phyloP scores from a whole-genome alignment of 2,113 vertebrate genomes.

The Lathamus discolor region DNA sequence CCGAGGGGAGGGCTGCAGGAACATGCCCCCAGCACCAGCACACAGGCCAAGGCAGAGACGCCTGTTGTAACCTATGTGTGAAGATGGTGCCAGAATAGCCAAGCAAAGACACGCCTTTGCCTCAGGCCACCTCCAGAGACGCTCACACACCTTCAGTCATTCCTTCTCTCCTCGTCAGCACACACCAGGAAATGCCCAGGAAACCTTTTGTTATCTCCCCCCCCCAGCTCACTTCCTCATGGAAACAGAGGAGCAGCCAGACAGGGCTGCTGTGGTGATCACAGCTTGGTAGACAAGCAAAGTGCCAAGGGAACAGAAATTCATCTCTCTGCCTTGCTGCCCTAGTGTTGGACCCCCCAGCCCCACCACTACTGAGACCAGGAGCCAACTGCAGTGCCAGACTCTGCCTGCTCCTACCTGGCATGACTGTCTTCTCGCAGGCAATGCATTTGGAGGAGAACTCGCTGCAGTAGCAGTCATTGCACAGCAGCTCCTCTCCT shows the following conservation, averaged over 20 bases:
- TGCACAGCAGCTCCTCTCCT: slow-evolving; percentile 91
- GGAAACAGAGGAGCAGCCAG: not conserved
- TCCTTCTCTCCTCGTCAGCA: not conserved
- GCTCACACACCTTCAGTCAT: not conserved
- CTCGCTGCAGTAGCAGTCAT: slow-evolving; percentile 96
- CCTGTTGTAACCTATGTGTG: not conserved
- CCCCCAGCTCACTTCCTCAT: not conserved
- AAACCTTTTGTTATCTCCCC: slow-evolving; percentile 11
- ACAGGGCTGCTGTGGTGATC: not conserved
- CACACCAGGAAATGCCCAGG: not conserved
- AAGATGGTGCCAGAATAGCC: slow-evolving; percentile 11
- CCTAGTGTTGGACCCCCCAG: not conserved
- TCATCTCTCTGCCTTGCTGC: not conserved
- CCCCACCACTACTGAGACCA: not conserved
- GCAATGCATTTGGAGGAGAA: slow-evolving; percentile 95
- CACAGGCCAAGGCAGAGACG: not conserved
- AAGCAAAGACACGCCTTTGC: slow-evolving; percentile 17
- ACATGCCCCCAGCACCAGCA: not conserved
- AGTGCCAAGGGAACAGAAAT: not conserved
- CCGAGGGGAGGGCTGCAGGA: not conserved
- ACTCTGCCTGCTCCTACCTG: slow-evolving; percentile 75
- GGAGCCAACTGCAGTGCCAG: accelerated
- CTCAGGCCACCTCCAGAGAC: slow-evolving; percentile 1
- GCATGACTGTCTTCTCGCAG: slow-evolving; percentile 96
- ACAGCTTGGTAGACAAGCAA: not conserved